Conservation (phyloP, 1,140 invertebrate species). For the Pogonus chalceus region DNA sequence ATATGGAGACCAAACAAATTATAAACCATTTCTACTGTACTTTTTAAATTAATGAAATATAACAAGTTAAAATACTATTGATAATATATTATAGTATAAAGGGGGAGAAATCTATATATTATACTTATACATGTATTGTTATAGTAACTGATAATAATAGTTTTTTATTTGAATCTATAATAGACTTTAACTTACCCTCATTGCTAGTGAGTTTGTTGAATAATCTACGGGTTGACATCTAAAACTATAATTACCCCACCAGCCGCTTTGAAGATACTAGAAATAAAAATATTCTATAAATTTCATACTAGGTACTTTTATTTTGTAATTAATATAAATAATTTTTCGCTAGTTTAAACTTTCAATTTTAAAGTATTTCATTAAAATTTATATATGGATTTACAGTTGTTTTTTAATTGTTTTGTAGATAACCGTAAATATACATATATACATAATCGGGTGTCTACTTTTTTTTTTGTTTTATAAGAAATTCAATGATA, state of each 20-base stretch:
- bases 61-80: too few relatives aligned
- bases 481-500: too few relatives aligned
- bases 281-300: constrained; percentile 24
- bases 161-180: too few relatives aligned
- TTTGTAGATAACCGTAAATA: neutral
- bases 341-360: neutral
- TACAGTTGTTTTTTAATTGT: too few relatives aligned
- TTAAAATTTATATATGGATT: constrained; percentile 6
- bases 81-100: too few relatives aligned
- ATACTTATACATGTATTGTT: too few relatives aligned
- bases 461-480: too few relatives aligned
- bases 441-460: neutral
- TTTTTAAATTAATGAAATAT: too few relatives aligned
- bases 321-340: constrained; percentile 8
- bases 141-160: too few relatives aligned
- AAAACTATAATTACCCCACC: constrained; percentile 82
- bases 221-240: constrained; percentile 92
- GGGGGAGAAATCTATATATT: too few relatives aligned
- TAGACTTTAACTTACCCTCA: constrained; percentile 71
- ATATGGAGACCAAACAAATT: too few relatives aligned
- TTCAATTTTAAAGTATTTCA: neutral
- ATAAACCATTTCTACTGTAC: too few relatives aligned
- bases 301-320: neutral
- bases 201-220: constrained; percentile 66
- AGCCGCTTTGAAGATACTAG: constrained; percentile 75